A percentile compares a stretch with the other conserved stretches of the same genome.
Conservation (phyloP, 2,797 vertebrate species). For the Anguilla pacifica region DNA sequence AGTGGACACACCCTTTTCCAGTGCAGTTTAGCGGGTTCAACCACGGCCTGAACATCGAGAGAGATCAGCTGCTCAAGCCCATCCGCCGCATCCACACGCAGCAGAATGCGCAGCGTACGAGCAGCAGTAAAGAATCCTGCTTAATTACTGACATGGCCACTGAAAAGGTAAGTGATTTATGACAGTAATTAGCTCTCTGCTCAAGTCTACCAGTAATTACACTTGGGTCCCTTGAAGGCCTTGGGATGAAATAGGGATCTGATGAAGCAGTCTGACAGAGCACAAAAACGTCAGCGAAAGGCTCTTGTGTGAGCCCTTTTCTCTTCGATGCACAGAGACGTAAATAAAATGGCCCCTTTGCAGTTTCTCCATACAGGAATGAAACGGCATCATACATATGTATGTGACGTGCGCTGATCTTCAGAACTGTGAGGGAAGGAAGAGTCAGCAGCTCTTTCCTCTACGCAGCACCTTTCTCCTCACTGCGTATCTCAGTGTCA, state of each 20-base stretch:
- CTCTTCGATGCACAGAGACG: neutral
- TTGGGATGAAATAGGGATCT: slow-evolving; percentile 15
- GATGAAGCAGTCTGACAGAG: neutral
- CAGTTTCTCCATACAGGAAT: slow-evolving; percentile 18
- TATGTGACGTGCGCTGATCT: neutral
- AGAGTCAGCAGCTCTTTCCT: neutral
- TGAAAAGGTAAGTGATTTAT: slow-evolving; percentile 36
- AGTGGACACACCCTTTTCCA: neutral
- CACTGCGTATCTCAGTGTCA: neutral
- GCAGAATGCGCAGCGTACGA: neutral
- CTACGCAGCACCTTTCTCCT: neutral
- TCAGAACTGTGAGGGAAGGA: neutral
- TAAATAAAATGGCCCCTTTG: slow-evolving; percentile 20
- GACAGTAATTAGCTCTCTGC: slow-evolving; percentile 22
- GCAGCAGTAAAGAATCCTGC: slow-evolving; percentile 4
- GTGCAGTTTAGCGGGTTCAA: neutral
- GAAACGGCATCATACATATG: neutral
- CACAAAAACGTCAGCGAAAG: neutral
- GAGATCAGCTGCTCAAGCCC: neutral
- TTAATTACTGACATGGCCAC: slow-evolving; percentile 31
- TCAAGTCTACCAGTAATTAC: slow-evolving; percentile 32
- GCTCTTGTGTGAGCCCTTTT: neutral
- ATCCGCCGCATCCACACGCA: neutral
- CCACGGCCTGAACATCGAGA: neutral
- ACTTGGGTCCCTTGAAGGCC: slow-evolving; percentile 15